Base-by-base conservation (phyloP, 2,888 invertebrate genomes). In the Idaea aversata region DNA sequence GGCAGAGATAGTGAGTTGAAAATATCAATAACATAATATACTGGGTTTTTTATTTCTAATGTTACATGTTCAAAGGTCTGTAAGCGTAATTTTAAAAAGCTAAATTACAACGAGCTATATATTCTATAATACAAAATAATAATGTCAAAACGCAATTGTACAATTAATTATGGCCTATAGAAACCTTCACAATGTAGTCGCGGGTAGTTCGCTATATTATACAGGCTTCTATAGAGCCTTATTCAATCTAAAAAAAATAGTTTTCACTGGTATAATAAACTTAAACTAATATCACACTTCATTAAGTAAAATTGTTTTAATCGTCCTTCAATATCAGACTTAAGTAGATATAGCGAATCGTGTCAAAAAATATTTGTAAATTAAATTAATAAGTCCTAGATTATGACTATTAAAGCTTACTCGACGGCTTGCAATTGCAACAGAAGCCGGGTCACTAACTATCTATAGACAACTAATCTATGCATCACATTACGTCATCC, bases 401-500 rank as follows among this genome's bases (percentile, higher is more conserved):
- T 47, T 47, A 13, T 59, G 59, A 59, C 87, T 86, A 88, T 91
- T 91, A 91, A 91, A 90, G 91, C 91, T 90, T 79, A 83, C 83
- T 81, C 76, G 78, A 75, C 86, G 80, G 81, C 88, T 86, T 84
- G 84, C 83, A 83, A 75, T 86, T 84, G 84, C 83, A 83, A 75
- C 80, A 76, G 77, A 83, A 85, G 84, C 83, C 86, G 78, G 61
- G 25, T 25, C 25, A 25, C 25, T 76, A 76, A 82, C 84, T 80
- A 83, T 79, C 77, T 85, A 86, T 78, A 84, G 78, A 78, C 81
- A 84, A 78, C 81, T 83, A 84, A 83, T 83, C 80, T 83, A 83
- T 89, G 91, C 91, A 90, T 91, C 91, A 82, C 85, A 87, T 92
- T 86, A 89, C 92, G 91, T 92, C 91, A 92, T 85, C 74, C 79